phyloP scores from a whole-genome alignment of 2,888 invertebrate species.

The Megastigmus dorsalis region DNA sequence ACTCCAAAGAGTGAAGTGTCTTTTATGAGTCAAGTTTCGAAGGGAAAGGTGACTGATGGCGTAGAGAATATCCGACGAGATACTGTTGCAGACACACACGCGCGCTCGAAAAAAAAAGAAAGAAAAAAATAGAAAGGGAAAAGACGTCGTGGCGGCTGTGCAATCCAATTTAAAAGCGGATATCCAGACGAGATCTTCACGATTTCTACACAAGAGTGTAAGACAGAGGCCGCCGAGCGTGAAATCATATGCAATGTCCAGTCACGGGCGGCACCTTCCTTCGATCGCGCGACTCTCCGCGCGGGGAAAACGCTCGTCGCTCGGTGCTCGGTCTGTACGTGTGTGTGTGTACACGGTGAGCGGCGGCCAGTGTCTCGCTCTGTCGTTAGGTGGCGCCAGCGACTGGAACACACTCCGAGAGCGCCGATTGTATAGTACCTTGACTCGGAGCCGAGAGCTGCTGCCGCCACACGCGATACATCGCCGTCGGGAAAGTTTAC shows the following conservation, averaged over 20 bases:
- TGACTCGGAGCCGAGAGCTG: too few relatives aligned
- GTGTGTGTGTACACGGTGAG: too few relatives aligned
- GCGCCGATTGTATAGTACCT: too few relatives aligned
- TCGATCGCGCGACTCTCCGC: neutral
- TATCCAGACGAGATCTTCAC: conserved; percentile 74
- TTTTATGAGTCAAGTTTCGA: conserved; percentile 34
- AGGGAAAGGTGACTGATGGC: conserved; percentile 43
- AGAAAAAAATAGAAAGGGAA: conserved; percentile 54
- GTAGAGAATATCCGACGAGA: conserved; percentile 1
- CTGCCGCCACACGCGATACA: conserved; percentile 1
- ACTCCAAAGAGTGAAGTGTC: conserved; percentile 18
- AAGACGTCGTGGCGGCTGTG: conserved; percentile 53
- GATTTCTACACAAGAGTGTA: conserved; percentile 74
- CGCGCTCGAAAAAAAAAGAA: conserved; percentile 16
- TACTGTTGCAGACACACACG: neutral
- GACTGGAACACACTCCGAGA: neutral
- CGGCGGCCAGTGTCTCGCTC: too few relatives aligned
- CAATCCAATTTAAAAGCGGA: conserved; percentile 73
- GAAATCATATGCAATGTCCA: conserved; percentile 75
- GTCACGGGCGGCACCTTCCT: conserved; percentile 73
- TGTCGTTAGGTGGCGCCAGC: conserved; percentile 28
- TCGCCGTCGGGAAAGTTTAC: conserved; percentile 30
- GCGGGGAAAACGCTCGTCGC: too few relatives aligned
- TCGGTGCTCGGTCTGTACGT: too few relatives aligned
- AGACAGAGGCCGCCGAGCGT: conserved; percentile 71